Evolutionary conservation across 2,888 invertebrate species (phyloP).

Genomic region (Atrina japonica): DNA sequence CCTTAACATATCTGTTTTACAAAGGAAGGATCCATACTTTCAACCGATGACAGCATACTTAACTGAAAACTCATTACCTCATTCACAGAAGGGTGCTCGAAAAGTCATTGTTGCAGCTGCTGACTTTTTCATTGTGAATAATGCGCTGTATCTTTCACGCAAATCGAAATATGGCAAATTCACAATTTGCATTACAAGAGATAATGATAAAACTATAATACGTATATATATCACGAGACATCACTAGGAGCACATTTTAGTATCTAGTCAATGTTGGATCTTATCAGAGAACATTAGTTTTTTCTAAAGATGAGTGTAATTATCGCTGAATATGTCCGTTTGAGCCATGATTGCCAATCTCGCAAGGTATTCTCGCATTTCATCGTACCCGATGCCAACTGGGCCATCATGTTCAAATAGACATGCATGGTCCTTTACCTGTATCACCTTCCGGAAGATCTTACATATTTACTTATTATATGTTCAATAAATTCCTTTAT

Average conservation of each 20-base stretch:
- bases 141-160: not conserved
- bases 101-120: not conserved
- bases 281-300: not conserved
- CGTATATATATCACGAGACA: not conserved
- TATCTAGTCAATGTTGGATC: not conserved
- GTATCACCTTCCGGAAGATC: conserved; percentile 18
- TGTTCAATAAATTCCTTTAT: too few relatives aligned
- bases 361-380: too few relatives aligned
- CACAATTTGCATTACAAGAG: not conserved
- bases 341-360: not conserved
- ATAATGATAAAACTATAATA: too few relatives aligned
- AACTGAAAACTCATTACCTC: not conserved
- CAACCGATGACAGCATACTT: not conserved
- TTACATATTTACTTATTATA: too few relatives aligned
- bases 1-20: not conserved
- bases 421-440: conserved; percentile 47
- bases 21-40: not conserved
- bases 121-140: not conserved
- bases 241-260: not conserved
- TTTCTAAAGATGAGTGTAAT: not conserved
- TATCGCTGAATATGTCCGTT: not conserved
- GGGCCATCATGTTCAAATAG: too few relatives aligned
- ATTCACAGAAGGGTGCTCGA: not conserved
- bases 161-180: not conserved
- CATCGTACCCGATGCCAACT: too few relatives aligned